Evolutionary conservation across 2,797 vertebrate species (phyloP), one percentile per base, ranked within the genome.

Genomic region (Pangasius macronema): DNA sequence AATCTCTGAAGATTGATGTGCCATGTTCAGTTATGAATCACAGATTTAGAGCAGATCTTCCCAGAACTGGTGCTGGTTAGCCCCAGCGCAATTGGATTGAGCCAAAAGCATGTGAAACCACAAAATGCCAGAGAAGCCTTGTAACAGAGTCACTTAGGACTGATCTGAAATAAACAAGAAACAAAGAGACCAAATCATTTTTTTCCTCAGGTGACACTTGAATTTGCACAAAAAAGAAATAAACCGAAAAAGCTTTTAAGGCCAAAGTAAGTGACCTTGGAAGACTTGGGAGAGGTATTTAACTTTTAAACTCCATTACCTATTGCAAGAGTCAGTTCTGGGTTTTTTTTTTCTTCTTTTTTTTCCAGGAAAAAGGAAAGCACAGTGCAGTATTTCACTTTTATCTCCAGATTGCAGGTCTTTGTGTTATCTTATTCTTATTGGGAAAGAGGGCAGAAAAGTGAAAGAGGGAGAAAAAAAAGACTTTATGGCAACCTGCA

Each of bases 321-420:
- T 84, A 53, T 73, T 87, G 79, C 79, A 88, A 46, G 80, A 87
- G 70, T 88, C 76, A 51, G 81, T 30, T 30, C n/a, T 49, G 22
- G 20, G 3, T 59, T 80, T 87, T 92, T 90, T 93, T 89, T 90
- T 72, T 27, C 3, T 79, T n/a, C 73, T 88, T 85, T 89, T 92
- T 91, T 91, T 90, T 92, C 88, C 88, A 86, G 87, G 93, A 93
- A 95, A 49, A 89, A 88, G 86, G 92, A 95, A 91, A 91, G 88
- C 88, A 88, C 92, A 90, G 93, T 91, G 94, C 92, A 93, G 94
- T 95, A 94, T 95, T 96, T 96, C 94, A 94, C 93, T 94, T 96
- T 96, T 96, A 95, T 96, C 95, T 95, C 85, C 93, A 93, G 93
- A 95, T 94, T 95, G 93, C 94, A 95, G 94, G 93, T 95, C 93